phyloP scores from a whole-genome alignment of 1,140 invertebrate genomes.

The Lucilia cuprina region DNA sequence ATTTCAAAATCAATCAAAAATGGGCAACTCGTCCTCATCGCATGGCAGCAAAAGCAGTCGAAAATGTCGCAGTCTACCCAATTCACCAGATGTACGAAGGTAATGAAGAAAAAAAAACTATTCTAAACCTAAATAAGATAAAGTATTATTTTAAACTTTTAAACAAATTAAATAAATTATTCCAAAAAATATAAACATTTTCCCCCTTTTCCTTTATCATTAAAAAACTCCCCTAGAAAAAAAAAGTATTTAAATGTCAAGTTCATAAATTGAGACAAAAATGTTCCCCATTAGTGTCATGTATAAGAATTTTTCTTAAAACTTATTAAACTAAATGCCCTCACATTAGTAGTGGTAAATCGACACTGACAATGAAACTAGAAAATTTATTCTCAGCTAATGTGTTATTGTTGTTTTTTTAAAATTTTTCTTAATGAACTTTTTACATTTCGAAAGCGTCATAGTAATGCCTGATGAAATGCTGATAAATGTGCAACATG shows the following conservation, averaged over 20 bases:
- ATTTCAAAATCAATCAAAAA: constrained; percentile 48
- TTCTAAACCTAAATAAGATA: neutral
- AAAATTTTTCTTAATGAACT: neutral
- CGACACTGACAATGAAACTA: neutral
- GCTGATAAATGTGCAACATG: neutral
- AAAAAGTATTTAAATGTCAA: no score
- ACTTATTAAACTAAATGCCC: neutral
- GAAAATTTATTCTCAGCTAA: no score
- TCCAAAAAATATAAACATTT: no score
- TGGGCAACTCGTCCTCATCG: constrained; percentile 66
- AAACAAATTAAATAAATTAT: constrained; percentile 20
- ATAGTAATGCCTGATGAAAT: neutral
- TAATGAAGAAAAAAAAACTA: constrained; percentile 47
- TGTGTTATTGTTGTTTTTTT: neutral
- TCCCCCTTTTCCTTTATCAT: neutral
- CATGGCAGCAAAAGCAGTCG: constrained; percentile 58
- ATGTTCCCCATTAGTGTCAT: neutral
- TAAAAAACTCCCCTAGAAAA: neutral
- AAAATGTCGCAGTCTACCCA: constrained; percentile 71
- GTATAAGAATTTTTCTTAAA: neutral
- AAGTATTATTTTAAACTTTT: neutral
- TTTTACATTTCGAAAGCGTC: neutral
- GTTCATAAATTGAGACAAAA: neutral
- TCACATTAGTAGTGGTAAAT: neutral
- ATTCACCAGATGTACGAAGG: constrained; percentile 73